Evolutionary conservation across 2,797 vertebrate genomes (phyloP), one percentile per base, ranked within the genome.

Genomic region (Taeniopygia guttata): DNA sequence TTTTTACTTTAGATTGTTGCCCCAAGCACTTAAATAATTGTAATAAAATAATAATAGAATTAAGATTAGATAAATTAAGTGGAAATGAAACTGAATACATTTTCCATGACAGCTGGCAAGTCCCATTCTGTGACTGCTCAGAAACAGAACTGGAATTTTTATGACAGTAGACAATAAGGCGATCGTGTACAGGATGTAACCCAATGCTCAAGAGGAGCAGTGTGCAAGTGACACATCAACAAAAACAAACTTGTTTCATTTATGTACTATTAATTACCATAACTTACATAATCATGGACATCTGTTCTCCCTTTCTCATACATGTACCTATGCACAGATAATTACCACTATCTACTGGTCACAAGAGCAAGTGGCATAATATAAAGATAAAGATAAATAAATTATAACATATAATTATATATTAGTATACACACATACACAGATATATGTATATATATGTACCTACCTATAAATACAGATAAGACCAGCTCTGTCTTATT

Each of bases 201-300:
- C 97, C 98, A 98, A 98, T 95, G 96, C 97, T 96, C 97, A 97
- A 98, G 98, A 98, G 98, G 96, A 98, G 98, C 97, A 97, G 98
- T 95, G 97, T 99, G 98, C 98, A 98, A 98, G 97, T 98, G 98
- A 99, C 98, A 99, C 97, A 89, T 98, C 98, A 98, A 98, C 98
- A 99, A 99, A 97, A 98, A 98, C 97, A 96, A 97, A 98, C 97
- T 98, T 98, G 97, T 97, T 98, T 98, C 98, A 98, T 98, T 98
- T 97, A 97, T 94, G 95, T 98, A 97, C 94, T 98, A 97, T 97
- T 98, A 98, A 98, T 98, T 98, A 98, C 97, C 97, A 97, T 98
- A 98, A 97, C 96, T 96, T 97, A 98, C 98, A 98, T 98, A 98
- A 98, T 97, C 95, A 94, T 93, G 88, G 97, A 98, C 98, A 98